A percentile compares a stretch with the other conserved stretches of the same genome.
Conservation (phyloP, 2,888 invertebrate species). For the Caenorhabditis sp. region DNA sequence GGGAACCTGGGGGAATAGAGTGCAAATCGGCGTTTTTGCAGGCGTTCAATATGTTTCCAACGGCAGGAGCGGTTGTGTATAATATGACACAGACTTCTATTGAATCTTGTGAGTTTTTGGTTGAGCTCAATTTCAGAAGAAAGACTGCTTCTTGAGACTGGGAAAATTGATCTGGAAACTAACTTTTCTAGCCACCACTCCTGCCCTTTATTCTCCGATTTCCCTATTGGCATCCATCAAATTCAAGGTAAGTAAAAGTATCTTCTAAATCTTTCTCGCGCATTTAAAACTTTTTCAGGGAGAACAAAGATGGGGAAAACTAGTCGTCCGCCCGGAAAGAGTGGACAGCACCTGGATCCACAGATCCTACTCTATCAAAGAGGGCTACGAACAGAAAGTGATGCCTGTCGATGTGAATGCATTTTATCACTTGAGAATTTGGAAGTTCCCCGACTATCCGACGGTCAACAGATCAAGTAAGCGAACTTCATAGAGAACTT, state of each 20-base stretch:
- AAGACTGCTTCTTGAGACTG: no score
- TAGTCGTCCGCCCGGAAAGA: constrained; percentile 69
- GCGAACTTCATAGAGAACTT: neutral
- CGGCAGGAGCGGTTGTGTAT: constrained; percentile 71
- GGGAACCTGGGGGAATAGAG: neutral
- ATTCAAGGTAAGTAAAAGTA: constrained; percentile 32
- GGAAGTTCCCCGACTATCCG: constrained; percentile 55
- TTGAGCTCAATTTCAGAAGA: no score
- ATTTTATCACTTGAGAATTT: constrained; percentile 68
- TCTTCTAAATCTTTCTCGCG: neutral
- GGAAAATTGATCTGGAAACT: neutral
- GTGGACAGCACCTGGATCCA: constrained; percentile 81
- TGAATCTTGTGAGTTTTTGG: constrained; percentile 55
- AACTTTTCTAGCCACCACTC: constrained; percentile 47
- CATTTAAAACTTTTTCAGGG: constrained; percentile 32
- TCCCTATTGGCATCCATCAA: constrained; percentile 46
- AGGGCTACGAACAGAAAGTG: constrained; percentile 62
- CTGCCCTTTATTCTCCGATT: constrained; percentile 47
- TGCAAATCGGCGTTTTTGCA: constrained; percentile 31
- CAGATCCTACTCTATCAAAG: constrained; percentile 68
- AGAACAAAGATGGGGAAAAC: constrained; percentile 71
- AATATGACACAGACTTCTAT: constrained; percentile 71
- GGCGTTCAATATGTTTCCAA: constrained; percentile 68
- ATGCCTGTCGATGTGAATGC: constrained; percentile 69
- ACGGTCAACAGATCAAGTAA: constrained; percentile 34